Conservation (phyloP, 2,888 invertebrate species). For the Cordilura impudica region DNA sequence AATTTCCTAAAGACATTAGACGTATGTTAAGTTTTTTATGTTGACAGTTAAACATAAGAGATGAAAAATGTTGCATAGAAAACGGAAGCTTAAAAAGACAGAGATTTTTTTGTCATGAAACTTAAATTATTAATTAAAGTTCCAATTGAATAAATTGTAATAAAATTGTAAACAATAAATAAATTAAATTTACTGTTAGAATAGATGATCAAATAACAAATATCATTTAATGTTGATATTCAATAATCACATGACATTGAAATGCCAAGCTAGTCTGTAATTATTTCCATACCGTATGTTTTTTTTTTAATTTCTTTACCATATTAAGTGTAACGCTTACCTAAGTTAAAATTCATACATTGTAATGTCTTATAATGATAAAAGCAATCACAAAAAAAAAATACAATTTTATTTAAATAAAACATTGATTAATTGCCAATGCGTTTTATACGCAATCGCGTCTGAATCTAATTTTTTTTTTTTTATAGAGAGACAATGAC, state of each 20-base stretch:
- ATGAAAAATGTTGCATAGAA: too few relatives aligned
- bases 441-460: conserved; percentile 32
- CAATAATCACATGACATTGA: conserved; percentile 42
- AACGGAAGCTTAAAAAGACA: too few relatives aligned
- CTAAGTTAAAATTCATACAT: not conserved
- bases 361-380: not conserved
- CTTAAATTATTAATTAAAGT: too few relatives aligned
- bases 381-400: not conserved
- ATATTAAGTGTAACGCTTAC: not conserved
- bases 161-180: too few relatives aligned
- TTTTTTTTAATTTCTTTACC: not conserved
- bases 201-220: too few relatives aligned
- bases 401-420: conserved; percentile 31
- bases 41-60: too few relatives aligned
- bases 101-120: too few relatives aligned
- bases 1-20: conserved; percentile 43
- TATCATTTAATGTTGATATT: too few relatives aligned
- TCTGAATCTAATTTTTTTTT: conserved; percentile 12
- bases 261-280: conserved; percentile 36
- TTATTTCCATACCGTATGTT: not conserved
- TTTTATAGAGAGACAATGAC: conserved; percentile 35
- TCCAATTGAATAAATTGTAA: too few relatives aligned
- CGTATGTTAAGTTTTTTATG: not conserved
- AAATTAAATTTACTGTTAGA: too few relatives aligned
- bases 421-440: conserved; percentile 59